These are phyloP conservation scores for Oreonectes daqikongensis DNA, from an alignment of 2,797 vertebrate species.

Conservation along the genomic window DNA sequence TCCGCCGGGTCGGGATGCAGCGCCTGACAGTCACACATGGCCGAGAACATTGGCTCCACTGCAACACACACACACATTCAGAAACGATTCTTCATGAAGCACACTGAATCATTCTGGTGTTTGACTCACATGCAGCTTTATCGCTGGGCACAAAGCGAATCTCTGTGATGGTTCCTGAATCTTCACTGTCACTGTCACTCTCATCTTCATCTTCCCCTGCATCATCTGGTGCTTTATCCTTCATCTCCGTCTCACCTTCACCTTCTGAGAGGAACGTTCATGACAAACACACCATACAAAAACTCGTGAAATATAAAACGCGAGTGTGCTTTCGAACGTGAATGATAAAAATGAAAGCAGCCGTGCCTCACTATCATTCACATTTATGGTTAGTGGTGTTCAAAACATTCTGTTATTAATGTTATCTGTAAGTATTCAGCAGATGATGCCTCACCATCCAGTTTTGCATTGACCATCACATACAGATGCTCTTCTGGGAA, in stretches of 20 bases:
- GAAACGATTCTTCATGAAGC: background rate
- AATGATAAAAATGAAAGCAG: no score
- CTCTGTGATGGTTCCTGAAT: conserved; percentile 84
- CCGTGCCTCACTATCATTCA: no score
- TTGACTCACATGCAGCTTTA: conserved; percentile 82
- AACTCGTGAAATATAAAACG: no score
- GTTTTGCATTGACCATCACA: conserved; percentile 93
- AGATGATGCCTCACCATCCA: conserved; percentile 77
- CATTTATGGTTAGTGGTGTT: no score
- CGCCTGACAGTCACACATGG: conserved; percentile 97
- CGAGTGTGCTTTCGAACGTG: no score
- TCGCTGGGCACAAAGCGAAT: conserved; percentile 93
- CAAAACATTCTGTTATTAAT: no score
- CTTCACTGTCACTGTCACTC: conserved; percentile 76
- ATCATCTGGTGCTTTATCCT: conserved; percentile 63
- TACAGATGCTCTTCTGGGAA: conserved; percentile 94
- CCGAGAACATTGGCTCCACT: conserved; percentile 96
- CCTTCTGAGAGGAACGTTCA: conserved; percentile 59
- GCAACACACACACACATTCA: conserved; percentile 49
- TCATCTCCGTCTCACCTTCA: conserved; percentile 82
- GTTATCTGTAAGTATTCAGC: no score
- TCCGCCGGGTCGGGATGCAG: conserved; percentile 95
- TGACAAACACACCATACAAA: background rate
- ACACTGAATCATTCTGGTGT: background rate
- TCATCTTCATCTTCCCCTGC: conserved; percentile 73